A percentile compares a stretch with the other conserved stretches of the same genome.
Evolutionary conservation across 2,797 vertebrate genomes (phyloP).

Genomic region (Orientallactaga sibirica): DNA sequence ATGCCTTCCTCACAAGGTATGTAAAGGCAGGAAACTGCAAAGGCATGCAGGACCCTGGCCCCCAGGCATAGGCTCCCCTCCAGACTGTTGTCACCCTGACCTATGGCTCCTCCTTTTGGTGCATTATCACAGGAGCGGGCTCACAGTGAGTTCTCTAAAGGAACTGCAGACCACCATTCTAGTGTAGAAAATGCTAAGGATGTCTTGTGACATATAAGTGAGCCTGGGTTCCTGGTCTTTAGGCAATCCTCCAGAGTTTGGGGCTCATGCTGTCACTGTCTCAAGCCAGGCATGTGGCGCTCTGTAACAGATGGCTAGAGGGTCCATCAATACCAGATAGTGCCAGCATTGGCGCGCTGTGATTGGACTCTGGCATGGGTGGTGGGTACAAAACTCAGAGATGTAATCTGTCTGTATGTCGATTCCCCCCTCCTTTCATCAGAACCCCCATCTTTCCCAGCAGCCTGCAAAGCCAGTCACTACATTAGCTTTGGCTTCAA

Average conservation of each 20-base stretch:
- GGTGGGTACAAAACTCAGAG: neutral
- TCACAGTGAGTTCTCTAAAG: slow-evolving; percentile 71
- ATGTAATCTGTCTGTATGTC: fast-evolving
- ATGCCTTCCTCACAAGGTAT: neutral
- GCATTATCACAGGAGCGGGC: slow-evolving; percentile 68
- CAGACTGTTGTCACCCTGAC: neutral
- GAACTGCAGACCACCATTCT: slow-evolving; percentile 80
- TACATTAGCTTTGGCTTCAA: neutral
- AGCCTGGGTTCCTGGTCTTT: slow-evolving; percentile 29
- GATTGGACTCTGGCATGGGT: neutral
- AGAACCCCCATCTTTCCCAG: neutral
- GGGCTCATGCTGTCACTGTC: neutral
- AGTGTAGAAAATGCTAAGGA: slow-evolving; percentile 69
- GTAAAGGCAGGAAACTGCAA: neutral
- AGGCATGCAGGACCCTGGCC: neutral
- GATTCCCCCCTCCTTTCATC: no score
- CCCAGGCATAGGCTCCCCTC: neutral
- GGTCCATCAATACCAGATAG: neutral
- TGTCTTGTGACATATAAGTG: slow-evolving; percentile 76
- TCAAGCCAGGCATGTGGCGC: fast-evolving
- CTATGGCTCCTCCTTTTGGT: slow-evolving; percentile 37
- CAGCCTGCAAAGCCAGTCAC: neutral
- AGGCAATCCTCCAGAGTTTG: slow-evolving; percentile 29
- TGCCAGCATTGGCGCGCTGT: neutral
- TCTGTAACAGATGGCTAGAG: fast-evolving